phyloP scores from a whole-genome alignment of 2,113 vertebrate genomes.

The Sakesphorus luctuosus region DNA sequence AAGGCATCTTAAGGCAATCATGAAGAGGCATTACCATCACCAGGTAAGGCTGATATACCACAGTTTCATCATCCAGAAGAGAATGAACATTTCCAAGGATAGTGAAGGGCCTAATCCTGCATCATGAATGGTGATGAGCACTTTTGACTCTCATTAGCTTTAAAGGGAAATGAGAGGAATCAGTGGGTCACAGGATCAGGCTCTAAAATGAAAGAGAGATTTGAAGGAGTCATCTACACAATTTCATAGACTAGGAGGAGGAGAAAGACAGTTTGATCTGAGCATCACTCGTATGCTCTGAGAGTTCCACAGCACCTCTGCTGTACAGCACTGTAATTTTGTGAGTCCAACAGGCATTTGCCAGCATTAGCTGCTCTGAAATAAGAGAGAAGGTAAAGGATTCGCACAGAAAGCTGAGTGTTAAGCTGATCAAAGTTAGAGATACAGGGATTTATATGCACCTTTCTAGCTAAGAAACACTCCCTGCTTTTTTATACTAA shows the following conservation, averaged over 20 bases:
- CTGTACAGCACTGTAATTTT: constrained; percentile 23
- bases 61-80: not conserved
- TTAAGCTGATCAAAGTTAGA: constrained; percentile 68
- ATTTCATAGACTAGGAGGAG: constrained; percentile 20
- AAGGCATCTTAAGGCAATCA: not conserved
- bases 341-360: constrained; percentile 62
- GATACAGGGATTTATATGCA: constrained; percentile 60
- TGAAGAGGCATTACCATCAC: not conserved
- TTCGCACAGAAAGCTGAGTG: constrained; percentile 49
- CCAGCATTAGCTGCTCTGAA: constrained; percentile 65
- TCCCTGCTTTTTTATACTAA: constrained; percentile 39
- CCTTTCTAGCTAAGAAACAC: constrained; percentile 56
- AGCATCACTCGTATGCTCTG: constrained; percentile 16
- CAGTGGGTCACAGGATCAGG: constrained; percentile 36
- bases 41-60: not conserved
- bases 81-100: not conserved
- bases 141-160: constrained; percentile 25
- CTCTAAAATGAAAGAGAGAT: constrained; percentile 41
- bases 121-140: not conserved
- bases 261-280: constrained; percentile 40
- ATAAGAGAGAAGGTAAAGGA: constrained; percentile 59
- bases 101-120: constrained; percentile 40
- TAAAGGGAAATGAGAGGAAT: constrained; percentile 39
- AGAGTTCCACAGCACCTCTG: constrained; percentile 49
- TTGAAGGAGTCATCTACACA: not conserved